Evolutionary conservation across 1,140 invertebrate genomes (phyloP), one percentile per base, ranked within the genome.

Genomic region (Heliconius eleuchia): DNA sequence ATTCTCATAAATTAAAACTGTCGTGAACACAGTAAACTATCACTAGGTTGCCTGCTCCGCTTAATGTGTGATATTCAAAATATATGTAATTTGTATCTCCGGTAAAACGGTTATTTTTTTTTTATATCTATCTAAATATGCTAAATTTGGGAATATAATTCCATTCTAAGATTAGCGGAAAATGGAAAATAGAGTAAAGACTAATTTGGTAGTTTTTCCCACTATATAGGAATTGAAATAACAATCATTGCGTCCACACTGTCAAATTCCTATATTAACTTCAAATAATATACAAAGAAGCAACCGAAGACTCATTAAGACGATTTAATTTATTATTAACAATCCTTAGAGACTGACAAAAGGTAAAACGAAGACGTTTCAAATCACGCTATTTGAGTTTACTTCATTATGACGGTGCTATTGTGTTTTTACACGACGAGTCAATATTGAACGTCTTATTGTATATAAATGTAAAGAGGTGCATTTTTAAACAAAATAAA

Each of bases 341-440:
- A 9, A 27, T 30, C 60, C 60, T 27, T 11, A 66, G 60, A 66
- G 23, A 66, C 60, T 30, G 11, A 66, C 60, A 30, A 30, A 66
- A 66, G 60, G 60, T 66, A 66, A 66, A 3, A 66, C 27, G 27
- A 11, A 66, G 60, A 66, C 60, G 57, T 66, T 66, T 66, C 60
- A 66, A 66, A 66, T 66, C 60, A 66, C 60, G 23, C 16, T 66
- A 66, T 66, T 66, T 30, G 60, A 66, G 60, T 66, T 27, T 30
- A 66, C 60, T 66, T 66, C 60, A 66, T 66, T 66, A 66, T 66
- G 23, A 66, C 60, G 16, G n/a, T 66, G 13, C 60, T 66, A 66
- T 66, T 66, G 60, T 66, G 60, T 66, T 66, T 13, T 30, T 27
- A 66, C 27, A 66, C 23, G 60, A 30, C 60, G 60, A 66, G 60